Conservation (phyloP, 2,113 vertebrate species). For the Paracanthobrama guichenoti region DNA sequence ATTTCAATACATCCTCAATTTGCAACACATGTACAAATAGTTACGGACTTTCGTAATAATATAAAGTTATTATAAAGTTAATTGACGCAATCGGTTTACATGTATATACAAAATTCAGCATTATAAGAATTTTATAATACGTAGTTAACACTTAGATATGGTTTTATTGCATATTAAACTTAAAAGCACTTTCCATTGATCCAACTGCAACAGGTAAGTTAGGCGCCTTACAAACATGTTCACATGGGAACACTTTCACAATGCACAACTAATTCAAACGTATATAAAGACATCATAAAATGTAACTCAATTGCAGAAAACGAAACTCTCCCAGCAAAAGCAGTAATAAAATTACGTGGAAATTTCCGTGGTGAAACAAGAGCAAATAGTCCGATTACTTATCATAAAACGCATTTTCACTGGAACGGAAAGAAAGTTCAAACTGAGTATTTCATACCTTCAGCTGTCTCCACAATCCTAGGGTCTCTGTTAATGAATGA, state of each 20-base stretch:
- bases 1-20: not conserved
- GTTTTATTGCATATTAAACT: not conserved
- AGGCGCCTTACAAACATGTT: not conserved
- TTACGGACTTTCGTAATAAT: not conserved
- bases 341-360: not conserved
- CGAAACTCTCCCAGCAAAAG: not conserved
- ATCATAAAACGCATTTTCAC: not conserved
- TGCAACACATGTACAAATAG: not conserved
- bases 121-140: not conserved
- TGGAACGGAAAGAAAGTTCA: not conserved
- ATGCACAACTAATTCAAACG: not conserved
- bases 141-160: not conserved
- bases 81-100: not conserved
- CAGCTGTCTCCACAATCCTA: not conserved
- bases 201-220: not conserved
- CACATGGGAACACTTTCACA: not conserved
- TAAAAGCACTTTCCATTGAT: not conserved
- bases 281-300: not conserved
- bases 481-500: not conserved
- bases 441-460: not conserved
- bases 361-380: not conserved
- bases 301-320: not conserved
- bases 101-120: not conserved
- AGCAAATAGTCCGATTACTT: not conserved
- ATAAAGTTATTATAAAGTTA: not conserved